Base-by-base conservation (phyloP, 2,888 invertebrate species). In the Lepidochitona cinerea region DNA sequence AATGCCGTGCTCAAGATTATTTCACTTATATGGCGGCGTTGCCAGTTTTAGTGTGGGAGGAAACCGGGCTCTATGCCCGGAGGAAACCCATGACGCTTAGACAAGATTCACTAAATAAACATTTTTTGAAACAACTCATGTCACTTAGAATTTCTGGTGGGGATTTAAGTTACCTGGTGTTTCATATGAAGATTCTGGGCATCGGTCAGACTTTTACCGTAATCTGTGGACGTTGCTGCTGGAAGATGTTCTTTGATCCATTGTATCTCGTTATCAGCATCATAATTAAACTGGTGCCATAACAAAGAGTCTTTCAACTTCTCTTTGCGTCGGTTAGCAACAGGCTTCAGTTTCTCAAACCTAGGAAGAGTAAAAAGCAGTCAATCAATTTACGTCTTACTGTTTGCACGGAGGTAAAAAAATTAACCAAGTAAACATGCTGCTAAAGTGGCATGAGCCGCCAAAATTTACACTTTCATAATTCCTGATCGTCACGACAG, bases 171-270 rank as follows among this genome's bases (percentile, higher is more conserved):
- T 68, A 90, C 92, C 85, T 92, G 96, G 91, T 98, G 98, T 89
- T 98, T 98, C 92, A 98, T 98, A 88, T 95, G 93, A 74, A 96
- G 93, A 23, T 95, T 96, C 89, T 98, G 97, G 0, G 97, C 97
- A 85, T 97, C 97, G 86, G 97, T 95, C 53, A 99, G 92, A 91
- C 96, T 97, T 71, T 95, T 94, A 0, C 97, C 97, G 33, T 95
- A 92, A 36, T 92, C 91, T 41, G 87, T 87, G 0, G 96, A 95
- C 0, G 94, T 92, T 0, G 96, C 97, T 0, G 95, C 93, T 0
- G 96, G 95, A 80, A 94, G 90, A 76, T 97, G 96, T 90, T 98
- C 98, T 52, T 94, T 94, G 79, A 99, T 95, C 99, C 99, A 99
- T 88, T 96, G 97, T 84, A 97, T 92, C 89, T 99, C 98, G 0